Evolutionary conservation across 64 coral and sea anemone species (phyloP), one percentile per base, ranked within the genome.

Genomic region (Montipora foliosa): DNA sequence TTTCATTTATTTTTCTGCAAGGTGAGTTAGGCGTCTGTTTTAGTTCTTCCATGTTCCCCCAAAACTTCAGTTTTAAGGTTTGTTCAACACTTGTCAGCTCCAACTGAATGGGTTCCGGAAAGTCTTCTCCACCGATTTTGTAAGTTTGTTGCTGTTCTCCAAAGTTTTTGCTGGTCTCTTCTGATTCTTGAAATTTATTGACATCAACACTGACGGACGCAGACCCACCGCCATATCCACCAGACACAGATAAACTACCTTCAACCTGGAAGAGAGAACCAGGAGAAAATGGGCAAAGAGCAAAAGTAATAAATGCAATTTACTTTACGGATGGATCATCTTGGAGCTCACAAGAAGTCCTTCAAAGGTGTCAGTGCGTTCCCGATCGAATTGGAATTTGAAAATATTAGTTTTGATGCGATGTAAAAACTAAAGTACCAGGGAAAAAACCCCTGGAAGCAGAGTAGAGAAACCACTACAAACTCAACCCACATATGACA

Each of bases 41-140:
- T 6, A 72, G 68, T 24, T 72, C 68, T 20, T 72, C 68, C 24
- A 72, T 20, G 24, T 72, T 72, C 24, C 24, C 48, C 37, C 37
- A 79, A 51, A 79, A 51, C 48, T 79, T 79, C 11, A 12, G n/a
- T 21, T 90, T 62, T 15, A 90, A 46, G 2, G 59, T 76, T 49
- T 90, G 29, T 67, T 74, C 60, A 14, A 90, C 5, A 6, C 49
- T 29, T 6, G 69, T 82, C 16, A 91, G 66, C 21, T 81, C 50
- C 45, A 91, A 19, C 44, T 25, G 52, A 51, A 91, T 91, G 8
- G 89, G 89, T 12, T 91, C 89, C 0, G 89, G 89, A 24, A 81
- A 48, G 25, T 70, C 24, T 11, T 91, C 89, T 15, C 61, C 77
- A 4, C 89, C 78, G 0, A 67, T 49, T 16, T 91, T 25, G 57